Base-by-base conservation (phyloP, 2,888 invertebrate genomes). In the Torymus texanus region DNA sequence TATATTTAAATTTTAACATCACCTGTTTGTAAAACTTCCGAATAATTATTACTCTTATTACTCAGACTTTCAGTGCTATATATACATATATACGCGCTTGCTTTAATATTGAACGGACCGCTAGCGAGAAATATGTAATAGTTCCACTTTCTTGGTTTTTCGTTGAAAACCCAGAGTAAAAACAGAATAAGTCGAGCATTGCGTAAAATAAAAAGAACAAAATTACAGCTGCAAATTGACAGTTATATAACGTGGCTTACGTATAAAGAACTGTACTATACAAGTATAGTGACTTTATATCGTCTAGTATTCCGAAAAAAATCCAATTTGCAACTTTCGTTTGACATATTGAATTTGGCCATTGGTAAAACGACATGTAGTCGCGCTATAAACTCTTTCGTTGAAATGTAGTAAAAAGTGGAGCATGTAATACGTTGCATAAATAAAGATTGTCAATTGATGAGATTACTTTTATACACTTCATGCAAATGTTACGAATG, bases 121-220 rank as follows among this genome's bases (percentile, higher is more conserved):
- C 51, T 8, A 68, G 59, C 67, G 21, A 55, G 71, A 59, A 61
- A 72, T 62, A 79, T 56, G 51, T 67, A 79, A 63, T 53, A 51
- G 55, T 16, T 8, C 51, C 11, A 61, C 13, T 79, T 56, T 79
- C 72, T 72, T 14, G n/a, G 18, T 59, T 72, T 79, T 79, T 78
- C 71, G 53, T 68, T 29, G 66, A 55, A 72, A 78, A 59, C 41
- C 12, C 24, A 65, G 8, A 8, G 61, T 66, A 66, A 75, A 81
- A 76, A 58, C 18, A 14, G 51, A 65, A 71, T 59, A 68, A 80
- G 67, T 68, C 58, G 29, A 18, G 51, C 55, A 68, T 72, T 73
- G 81, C 82, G 72, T 66, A 71, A 74, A 78, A 77, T 68, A 61
- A 78, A 67, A 72, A 79, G 74, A 67, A 79, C 21, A 65, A 78